Percentiles rank a stretch among this genome's conserved stretches.
Conservation (phyloP, 2,888 invertebrate genomes). For the Mesorhabditis sp. region DNA sequence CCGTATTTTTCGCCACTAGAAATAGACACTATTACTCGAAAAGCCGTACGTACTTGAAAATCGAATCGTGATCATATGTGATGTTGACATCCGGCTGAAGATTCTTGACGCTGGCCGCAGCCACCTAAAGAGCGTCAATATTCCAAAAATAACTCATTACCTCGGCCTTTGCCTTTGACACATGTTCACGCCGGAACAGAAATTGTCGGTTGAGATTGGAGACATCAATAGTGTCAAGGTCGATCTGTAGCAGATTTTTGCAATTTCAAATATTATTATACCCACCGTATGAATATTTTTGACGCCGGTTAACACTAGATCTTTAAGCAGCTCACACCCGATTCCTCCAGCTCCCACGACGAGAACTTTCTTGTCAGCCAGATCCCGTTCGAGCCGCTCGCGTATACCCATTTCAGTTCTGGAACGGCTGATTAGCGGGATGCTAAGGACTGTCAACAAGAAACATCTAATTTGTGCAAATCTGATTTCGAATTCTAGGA, state of each 20-base stretch:
- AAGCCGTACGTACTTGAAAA: constrained; percentile 58
- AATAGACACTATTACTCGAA: constrained; percentile 8
- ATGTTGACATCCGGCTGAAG: constrained; percentile 65
- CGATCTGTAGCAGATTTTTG: constrained; percentile 74
- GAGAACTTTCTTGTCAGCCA: constrained; percentile 16
- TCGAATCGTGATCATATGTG: constrained; percentile 76
- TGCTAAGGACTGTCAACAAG: too few species aligned
- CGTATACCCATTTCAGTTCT: constrained; percentile 17
- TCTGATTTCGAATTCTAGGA: too few species aligned
- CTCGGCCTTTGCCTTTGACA: constrained; percentile 84
- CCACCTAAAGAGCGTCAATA: constrained; percentile 26
- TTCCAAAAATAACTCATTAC: constrained; percentile 8
- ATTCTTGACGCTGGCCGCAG: constrained; percentile 41
- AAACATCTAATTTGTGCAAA: too few species aligned
- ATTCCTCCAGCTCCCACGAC: constrained; percentile 75
- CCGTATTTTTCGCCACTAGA: constrained; percentile 67
- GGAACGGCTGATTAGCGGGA: too few species aligned
- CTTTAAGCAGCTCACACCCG: constrained; percentile 95
- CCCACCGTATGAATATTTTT: constrained; percentile 86
- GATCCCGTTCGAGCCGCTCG: constrained; percentile 14
- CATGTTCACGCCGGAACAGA: constrained; percentile 95
- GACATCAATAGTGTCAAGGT: constrained; percentile 97
- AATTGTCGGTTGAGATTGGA: constrained; percentile 98
- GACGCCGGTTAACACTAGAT: constrained; percentile 90
- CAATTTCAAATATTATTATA: constrained; percentile 7